Evolutionary conservation across 2,888 invertebrate species (phyloP).

Genomic region (Koerneria pararmatus): DNA sequence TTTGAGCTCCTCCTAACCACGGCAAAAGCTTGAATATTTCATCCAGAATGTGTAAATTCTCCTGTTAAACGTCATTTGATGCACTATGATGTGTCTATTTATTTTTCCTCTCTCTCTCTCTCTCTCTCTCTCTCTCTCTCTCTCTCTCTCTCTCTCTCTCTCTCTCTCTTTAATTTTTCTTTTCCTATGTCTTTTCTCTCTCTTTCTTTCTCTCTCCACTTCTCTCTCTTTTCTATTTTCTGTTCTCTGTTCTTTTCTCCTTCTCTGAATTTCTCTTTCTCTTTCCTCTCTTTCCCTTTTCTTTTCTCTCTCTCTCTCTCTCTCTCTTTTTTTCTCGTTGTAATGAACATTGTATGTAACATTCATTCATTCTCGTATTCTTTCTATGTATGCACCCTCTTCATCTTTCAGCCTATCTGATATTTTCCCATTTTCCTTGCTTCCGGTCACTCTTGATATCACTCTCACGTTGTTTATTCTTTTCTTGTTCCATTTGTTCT

Average conservation of each 20-base stretch:
- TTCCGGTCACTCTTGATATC: too few species aligned
- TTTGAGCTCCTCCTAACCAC: too few species aligned
- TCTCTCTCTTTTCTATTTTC: neutral
- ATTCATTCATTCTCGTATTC: too few species aligned
- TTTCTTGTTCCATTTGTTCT: neutral
- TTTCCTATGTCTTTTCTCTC: neutral
- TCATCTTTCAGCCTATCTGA: too few species aligned
- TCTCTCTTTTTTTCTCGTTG: neutral
- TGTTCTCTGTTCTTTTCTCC: neutral
- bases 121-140: neutral
- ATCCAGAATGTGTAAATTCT: too few species aligned
- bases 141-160: neutral
- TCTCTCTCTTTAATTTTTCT: neutral
- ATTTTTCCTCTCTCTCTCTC: neutral
- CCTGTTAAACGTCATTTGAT: neutral
- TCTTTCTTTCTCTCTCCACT: neutral
- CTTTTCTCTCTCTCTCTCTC: neutral
- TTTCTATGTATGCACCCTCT: too few species aligned
- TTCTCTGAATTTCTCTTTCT: neutral
- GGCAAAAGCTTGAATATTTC: too few species aligned
- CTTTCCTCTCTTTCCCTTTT: neutral
- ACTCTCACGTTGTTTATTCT: too few species aligned
- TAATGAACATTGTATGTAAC: neutral
- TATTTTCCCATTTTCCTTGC: too few species aligned
- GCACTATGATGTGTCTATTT: neutral